phyloP scores from a whole-genome alignment of 2,113 vertebrate genomes.

The Fulica atra region DNA sequence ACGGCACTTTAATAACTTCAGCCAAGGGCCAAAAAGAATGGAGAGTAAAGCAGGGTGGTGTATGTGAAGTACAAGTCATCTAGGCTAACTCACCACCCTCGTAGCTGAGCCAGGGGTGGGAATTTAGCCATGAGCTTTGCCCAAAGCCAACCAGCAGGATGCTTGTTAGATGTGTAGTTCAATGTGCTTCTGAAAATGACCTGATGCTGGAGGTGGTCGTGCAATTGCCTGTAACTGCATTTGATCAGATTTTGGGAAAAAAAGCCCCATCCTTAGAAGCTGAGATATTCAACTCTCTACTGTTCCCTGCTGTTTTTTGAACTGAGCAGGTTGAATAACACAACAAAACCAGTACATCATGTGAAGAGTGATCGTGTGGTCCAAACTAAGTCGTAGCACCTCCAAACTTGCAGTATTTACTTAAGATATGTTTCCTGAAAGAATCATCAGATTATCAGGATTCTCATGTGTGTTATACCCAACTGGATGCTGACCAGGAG shows the following conservation, averaged over 20 bases:
- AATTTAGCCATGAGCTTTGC: not conserved
- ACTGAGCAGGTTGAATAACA: not conserved
- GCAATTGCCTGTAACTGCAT: not conserved
- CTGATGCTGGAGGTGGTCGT: not conserved
- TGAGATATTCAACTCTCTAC: not conserved
- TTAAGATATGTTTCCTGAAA: not conserved
- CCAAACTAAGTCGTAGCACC: not conserved
- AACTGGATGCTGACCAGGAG: not conserved
- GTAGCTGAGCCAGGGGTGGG: not conserved
- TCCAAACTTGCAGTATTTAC: not conserved
- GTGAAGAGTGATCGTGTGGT: not conserved
- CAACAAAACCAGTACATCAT: not conserved
- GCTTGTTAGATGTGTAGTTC: not conserved
- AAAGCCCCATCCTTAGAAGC: accelerated
- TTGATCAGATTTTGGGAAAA: not conserved
- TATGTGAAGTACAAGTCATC: not conserved
- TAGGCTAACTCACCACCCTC: not conserved
- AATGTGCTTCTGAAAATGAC: not conserved
- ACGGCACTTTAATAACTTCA: not conserved
- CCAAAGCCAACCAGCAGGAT: not conserved
- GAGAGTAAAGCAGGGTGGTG: not conserved
- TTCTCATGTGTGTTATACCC: not conserved
- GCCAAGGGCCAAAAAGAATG: not conserved
- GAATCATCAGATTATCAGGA: not conserved
- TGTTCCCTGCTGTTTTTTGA: not conserved